These are phyloP conservation scores for Sisor rabdophorus DNA, from an alignment of 2,113 vertebrate genomes.

Conservation along the genomic window DNA sequence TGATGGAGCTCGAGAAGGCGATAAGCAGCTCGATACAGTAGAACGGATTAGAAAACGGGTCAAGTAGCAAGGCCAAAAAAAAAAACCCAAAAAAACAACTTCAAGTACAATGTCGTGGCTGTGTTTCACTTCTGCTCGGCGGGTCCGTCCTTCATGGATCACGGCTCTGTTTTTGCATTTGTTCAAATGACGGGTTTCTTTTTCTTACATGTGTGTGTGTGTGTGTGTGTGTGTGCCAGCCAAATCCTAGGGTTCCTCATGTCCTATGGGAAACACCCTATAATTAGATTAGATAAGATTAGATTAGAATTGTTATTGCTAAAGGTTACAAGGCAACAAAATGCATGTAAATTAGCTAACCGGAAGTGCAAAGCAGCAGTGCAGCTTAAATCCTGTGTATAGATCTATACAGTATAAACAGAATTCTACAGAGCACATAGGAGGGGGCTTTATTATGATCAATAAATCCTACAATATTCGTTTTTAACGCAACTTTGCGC, in stretches of 20 bases:
- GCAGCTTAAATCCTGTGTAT: too few relatives aligned
- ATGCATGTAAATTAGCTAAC: too few relatives aligned
- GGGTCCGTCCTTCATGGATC: background rate
- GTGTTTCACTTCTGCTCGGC: conserved; percentile 19
- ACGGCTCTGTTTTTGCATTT: background rate
- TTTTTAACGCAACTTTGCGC: too few relatives aligned
- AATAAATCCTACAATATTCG: too few relatives aligned
- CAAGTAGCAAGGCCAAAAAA: conserved; percentile 57
- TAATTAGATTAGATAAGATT: background rate
- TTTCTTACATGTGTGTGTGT: background rate
- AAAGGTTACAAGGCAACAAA: too few relatives aligned
- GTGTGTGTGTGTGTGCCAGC: background rate
- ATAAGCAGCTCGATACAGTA: conserved; percentile 51
- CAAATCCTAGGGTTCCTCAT: too few relatives aligned
- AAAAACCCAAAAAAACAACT: conserved; percentile 23
- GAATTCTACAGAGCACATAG: too few relatives aligned
- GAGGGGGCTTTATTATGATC: too few relatives aligned
- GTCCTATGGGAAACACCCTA: background rate
- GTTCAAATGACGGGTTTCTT: background rate
- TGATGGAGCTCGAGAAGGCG: conserved; percentile 62
- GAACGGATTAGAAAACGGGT: conserved; percentile 54
- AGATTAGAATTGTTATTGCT: too few relatives aligned
- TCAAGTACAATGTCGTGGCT: conserved; percentile 7
- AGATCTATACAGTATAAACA: too few relatives aligned
- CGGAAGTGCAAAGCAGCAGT: too few relatives aligned